Conservation (phyloP, 2,113 vertebrate genomes). For the Nicator chloris region DNA sequence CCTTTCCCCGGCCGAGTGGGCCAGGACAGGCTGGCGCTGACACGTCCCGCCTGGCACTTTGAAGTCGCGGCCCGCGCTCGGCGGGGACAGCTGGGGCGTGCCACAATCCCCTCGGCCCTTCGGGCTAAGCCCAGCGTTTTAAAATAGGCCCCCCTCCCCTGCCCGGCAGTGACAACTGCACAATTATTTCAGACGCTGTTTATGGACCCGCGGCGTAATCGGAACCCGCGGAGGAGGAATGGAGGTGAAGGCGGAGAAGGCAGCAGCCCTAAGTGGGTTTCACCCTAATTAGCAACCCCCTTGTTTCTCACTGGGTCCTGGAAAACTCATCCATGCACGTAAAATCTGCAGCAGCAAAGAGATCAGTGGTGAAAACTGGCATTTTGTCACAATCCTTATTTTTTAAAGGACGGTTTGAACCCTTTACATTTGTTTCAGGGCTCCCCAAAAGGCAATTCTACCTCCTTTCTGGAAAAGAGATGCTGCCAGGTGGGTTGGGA, state of each 20-base stretch:
- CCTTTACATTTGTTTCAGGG: neutral
- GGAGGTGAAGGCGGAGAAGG: neutral
- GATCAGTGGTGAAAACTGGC: neutral
- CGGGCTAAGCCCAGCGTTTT: constrained; percentile 49
- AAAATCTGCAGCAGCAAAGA: neutral
- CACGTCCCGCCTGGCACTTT: constrained; percentile 10
- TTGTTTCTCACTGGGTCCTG: neutral
- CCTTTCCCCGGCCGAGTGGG: neutral
- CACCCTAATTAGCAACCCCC: neutral
- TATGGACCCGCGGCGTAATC: neutral
- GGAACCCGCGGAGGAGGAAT: neutral
- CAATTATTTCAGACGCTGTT: constrained; percentile 55
- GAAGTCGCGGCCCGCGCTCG: neutral
- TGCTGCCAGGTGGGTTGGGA: neutral
- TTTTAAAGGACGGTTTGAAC: neutral
- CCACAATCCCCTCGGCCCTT: constrained; percentile 34
- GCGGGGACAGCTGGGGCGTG: constrained; percentile 58
- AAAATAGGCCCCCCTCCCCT: constrained; percentile 57
- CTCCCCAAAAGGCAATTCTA: neutral
- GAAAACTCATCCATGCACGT: rapidly evolving
- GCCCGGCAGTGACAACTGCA: constrained; percentile 64
- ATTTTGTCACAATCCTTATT: neutral
- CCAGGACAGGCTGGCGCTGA: neutral
- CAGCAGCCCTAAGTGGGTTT: neutral
- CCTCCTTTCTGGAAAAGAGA: neutral